Conservation (phyloP, 2,888 invertebrate species). For the Drosophila falleni region DNA sequence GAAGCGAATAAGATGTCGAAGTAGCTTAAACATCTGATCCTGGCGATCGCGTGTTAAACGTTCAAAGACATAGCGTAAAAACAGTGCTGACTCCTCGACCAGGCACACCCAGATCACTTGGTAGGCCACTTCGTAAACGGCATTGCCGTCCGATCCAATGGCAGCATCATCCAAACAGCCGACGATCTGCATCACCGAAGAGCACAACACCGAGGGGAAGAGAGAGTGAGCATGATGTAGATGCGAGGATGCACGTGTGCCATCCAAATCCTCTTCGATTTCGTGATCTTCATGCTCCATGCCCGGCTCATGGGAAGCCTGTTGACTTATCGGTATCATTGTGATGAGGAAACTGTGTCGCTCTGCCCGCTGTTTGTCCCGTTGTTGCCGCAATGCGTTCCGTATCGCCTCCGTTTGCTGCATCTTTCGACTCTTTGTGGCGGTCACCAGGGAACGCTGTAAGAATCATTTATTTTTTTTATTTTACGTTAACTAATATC, state of each 20-base stretch:
- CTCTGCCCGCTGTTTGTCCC: constrained; percentile 97
- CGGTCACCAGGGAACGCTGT: constrained; percentile 97
- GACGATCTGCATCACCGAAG: constrained; percentile 97
- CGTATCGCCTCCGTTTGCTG: constrained; percentile 99
- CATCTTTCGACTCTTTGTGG: constrained; percentile 99
- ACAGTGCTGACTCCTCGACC: constrained; percentile 98
- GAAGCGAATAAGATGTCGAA: constrained; percentile 96
- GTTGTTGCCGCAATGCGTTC: constrained; percentile 96
- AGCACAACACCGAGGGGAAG: constrained; percentile 98
- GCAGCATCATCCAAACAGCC: constrained; percentile 98
- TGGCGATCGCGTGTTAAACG: constrained; percentile 96
- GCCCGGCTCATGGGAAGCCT: constrained; percentile 98
- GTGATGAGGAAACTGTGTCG: constrained; percentile 98
- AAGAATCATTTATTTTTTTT: constrained; percentile 18
- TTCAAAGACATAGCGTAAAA: constrained; percentile 97
- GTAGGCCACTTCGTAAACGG: constrained; percentile 98
- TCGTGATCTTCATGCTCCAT: constrained; percentile 94
- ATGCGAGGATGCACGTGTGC: constrained; percentile 91
- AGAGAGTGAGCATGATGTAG: constrained; percentile 96
- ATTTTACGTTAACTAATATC: background rate
- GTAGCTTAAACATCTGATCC: constrained; percentile 96
- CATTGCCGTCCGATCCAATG: constrained; percentile 96
- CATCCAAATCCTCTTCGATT: constrained; percentile 90
- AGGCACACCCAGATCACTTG: constrained; percentile 98
- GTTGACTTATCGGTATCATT: constrained; percentile 96